These are phyloP conservation scores for Motacilla tschutschensis DNA, from an alignment of 2,113 vertebrate species.

Conservation along the genomic window DNA sequence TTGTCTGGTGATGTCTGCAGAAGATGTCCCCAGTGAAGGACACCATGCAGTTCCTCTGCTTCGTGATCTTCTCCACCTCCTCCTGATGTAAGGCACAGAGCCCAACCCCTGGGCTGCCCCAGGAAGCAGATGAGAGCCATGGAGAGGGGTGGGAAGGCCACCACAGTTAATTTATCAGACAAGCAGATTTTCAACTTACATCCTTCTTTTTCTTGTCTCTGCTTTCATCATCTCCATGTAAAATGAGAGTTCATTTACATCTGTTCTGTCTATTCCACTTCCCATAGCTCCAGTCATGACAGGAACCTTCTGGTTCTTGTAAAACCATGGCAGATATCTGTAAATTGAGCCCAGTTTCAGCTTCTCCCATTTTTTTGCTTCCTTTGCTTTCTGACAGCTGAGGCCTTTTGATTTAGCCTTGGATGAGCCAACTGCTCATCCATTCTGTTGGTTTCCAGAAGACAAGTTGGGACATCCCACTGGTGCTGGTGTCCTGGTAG, in stretches of 20 bases:
- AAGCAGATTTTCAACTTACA: not conserved
- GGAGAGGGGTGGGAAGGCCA: not conserved
- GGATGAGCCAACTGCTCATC: not conserved
- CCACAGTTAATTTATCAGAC: not conserved
- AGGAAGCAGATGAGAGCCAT: not conserved
- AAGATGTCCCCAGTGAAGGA: not conserved
- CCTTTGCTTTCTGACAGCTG: not conserved
- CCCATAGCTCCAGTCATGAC: not conserved
- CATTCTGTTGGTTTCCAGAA: rapidly evolving
- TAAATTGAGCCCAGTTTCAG: not conserved
- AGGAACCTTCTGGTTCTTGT: not conserved
- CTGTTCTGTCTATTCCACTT: not conserved
- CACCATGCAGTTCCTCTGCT: not conserved
- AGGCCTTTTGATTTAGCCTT: not conserved
- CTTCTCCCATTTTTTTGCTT: not conserved
- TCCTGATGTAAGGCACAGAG: rapidly evolving
- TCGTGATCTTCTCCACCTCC: not conserved
- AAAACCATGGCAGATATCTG: not conserved
- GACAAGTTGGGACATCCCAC: not conserved
- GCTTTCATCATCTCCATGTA: not conserved
- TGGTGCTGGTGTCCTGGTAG: not conserved
- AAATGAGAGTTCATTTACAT: not conserved
- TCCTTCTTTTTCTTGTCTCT: not conserved
- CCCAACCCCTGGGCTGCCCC: not conserved
- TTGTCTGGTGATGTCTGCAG: not conserved